These are phyloP conservation scores for Malurus elegans DNA, from an alignment of 2,113 vertebrate species.

Conservation along the genomic window DNA sequence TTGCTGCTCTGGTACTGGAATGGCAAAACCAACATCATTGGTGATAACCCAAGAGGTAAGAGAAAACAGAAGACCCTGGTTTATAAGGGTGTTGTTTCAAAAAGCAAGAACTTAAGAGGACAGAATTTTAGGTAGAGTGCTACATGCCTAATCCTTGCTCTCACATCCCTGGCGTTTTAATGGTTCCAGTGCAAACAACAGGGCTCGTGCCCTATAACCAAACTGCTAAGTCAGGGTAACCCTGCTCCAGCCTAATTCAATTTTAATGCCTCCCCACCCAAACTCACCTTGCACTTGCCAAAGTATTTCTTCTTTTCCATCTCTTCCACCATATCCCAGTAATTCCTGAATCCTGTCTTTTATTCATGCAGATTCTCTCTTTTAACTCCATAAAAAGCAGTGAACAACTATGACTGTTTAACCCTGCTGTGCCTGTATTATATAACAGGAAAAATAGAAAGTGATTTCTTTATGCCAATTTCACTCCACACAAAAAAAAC, in stretches of 20 bases:
- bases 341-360: not conserved
- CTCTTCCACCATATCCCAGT: not conserved
- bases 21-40: constrained; percentile 88
- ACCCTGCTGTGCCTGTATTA: not conserved
- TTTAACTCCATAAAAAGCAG: not conserved
- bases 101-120: not conserved
- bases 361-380: not conserved
- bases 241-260: not conserved
- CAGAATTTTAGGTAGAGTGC: not conserved
- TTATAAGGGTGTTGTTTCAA: not conserved
- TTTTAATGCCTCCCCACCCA: not conserved
- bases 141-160: accelerated
- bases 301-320: not conserved
- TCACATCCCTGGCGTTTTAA: not conserved
- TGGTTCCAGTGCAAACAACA: not conserved
- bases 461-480: not conserved
- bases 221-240: not conserved
- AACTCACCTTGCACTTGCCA: not conserved
- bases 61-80: not conserved
- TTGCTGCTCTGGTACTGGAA: constrained; percentile 99
- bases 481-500: not conserved
- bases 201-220: not conserved
- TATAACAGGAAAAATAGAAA: not conserved
- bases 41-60: constrained; percentile 89
- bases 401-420: not conserved